A percentile compares a stretch with the other conserved stretches of the same genome.
Evolutionary conservation across 2,113 vertebrate species (phyloP).

Genomic region (Sciurus niger): DNA sequence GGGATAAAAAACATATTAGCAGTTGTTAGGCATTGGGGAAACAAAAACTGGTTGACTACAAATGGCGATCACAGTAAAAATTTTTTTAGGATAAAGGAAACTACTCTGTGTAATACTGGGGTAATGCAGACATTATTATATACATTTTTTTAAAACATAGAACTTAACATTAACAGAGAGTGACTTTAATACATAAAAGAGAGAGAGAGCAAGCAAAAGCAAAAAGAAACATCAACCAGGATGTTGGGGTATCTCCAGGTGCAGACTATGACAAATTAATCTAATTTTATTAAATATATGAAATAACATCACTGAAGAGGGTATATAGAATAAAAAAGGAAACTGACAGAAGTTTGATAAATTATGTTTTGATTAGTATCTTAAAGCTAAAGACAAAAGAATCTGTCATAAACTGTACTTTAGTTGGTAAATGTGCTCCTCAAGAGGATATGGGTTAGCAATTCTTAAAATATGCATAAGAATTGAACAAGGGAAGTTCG

Average conservation of each 20-base stretch:
- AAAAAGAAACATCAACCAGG: background rate
- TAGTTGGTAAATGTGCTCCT: background rate
- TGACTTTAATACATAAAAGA: background rate
- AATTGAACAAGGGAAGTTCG: background rate
- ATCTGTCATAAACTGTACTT: background rate
- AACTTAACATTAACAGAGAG: background rate
- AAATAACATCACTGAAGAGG: background rate
- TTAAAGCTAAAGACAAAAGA: background rate
- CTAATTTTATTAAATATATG: background rate
- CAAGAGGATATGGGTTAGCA: background rate
- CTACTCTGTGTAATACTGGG: background rate
- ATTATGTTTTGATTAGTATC: background rate
- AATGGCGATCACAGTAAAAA: slow-evolving; percentile 53
- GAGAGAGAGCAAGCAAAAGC: background rate
- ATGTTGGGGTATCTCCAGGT: background rate
- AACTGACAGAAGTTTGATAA: background rate
- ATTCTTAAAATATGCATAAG: background rate
- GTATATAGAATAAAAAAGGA: background rate
- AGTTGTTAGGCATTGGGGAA: background rate
- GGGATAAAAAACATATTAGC: background rate
- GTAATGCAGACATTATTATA: background rate
- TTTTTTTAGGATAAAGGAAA: background rate
- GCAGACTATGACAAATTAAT: background rate
- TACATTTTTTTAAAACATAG: background rate
- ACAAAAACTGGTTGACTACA: background rate